A percentile compares a stretch with the other conserved stretches of the same genome.
phyloP scores from a whole-genome alignment of 2,888 invertebrate species.

The Eristalis intricaria region DNA sequence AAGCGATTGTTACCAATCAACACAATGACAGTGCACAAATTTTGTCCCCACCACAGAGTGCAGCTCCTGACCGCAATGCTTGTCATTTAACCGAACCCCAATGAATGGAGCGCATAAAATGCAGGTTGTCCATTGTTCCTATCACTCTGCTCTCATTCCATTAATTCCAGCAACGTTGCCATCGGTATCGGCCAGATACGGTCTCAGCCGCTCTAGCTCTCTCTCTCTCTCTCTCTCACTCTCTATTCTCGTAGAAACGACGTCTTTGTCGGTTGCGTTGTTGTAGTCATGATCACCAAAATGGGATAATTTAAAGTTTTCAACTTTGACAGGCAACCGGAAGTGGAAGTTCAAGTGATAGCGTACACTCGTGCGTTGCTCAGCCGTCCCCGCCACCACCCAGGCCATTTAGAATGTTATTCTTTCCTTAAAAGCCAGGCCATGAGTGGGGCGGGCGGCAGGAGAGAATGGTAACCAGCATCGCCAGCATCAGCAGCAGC shows the following conservation, averaged over 20 bases:
- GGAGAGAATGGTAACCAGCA: neutral
- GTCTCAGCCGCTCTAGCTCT: neutral
- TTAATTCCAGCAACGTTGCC: slow-evolving; percentile 42
- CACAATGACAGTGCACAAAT: slow-evolving; percentile 66
- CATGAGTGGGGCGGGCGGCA: slow-evolving; percentile 2
- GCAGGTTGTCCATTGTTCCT: slow-evolving; percentile 64
- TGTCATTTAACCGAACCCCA: slow-evolving; percentile 63
- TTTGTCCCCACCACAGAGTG: slow-evolving; percentile 43
- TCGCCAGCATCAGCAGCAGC: neutral
- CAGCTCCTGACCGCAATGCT: slow-evolving; percentile 58
- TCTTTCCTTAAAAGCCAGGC: slow-evolving; percentile 54
- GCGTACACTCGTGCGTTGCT: slow-evolving; percentile 45
- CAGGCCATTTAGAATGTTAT: slow-evolving; percentile 41
- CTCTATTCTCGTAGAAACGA: slow-evolving; percentile 14
- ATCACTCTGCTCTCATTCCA: slow-evolving; percentile 32
- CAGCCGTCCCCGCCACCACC: neutral
- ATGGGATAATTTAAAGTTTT: slow-evolving; percentile 71
- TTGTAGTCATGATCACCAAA: slow-evolving; percentile 61
- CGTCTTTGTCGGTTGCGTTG: slow-evolving; percentile 6
- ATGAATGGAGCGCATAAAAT: slow-evolving; percentile 67
- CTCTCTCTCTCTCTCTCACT: slow-evolving; percentile 11
- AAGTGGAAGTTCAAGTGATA: slow-evolving; percentile 67
- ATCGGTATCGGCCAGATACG: neutral
- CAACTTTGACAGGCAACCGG: slow-evolving; percentile 69
- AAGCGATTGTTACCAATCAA: slow-evolving; percentile 65